Base-by-base conservation (phyloP, 2,888 invertebrate genomes). In the Orthosia cruda region DNA sequence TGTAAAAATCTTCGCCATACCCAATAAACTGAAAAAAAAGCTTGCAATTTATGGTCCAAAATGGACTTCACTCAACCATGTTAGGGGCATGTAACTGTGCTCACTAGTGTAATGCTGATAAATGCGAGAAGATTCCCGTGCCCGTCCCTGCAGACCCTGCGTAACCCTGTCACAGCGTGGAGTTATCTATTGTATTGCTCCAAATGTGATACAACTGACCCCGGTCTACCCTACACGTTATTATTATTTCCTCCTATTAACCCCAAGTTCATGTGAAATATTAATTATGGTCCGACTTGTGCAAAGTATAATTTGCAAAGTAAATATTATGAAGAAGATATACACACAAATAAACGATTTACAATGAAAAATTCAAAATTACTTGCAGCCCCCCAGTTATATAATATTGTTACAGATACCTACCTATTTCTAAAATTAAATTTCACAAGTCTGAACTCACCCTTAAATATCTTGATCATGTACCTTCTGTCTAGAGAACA, bases 121-220 rank as follows among this genome's bases (percentile, higher is more conserved):
- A 76, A 77, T 62, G 32, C 45, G 47, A 20, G n/a, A 49, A 73
- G 20, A 67, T 79, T 57, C 26, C 50, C 50, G n/a, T 67, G 23
- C n/a, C n/a, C 49, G 23, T 66, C 80, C 74, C 70, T 13, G 13
- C 16, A 67, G 58, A 61, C 70, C 57, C 55, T 45, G n/a, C 54
- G 23, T 54, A 15, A n/a, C 32, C n/a, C 47, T 7, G 57, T 47
- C 47, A 59, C 72, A 26, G 26, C n/a, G 13, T 57, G 26, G 54
- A 79, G 55, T 74, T 67, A 83, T 80, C 64, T 74, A 74, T 26
- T 23, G 40, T 58, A 40, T 50, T 59, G 52, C 59, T 63, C n/a
- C 26, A 58, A 49, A 45, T 47, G 23, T 83, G 55, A 26, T 55
- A 20, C 63, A 66, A 63, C 63, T 68, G 55, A 54, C 71, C 69